Percentiles rank a stretch among this genome's conserved stretches.
Evolutionary conservation across 2,888 invertebrate species (phyloP).

Genomic region (Andricus curvator): DNA sequence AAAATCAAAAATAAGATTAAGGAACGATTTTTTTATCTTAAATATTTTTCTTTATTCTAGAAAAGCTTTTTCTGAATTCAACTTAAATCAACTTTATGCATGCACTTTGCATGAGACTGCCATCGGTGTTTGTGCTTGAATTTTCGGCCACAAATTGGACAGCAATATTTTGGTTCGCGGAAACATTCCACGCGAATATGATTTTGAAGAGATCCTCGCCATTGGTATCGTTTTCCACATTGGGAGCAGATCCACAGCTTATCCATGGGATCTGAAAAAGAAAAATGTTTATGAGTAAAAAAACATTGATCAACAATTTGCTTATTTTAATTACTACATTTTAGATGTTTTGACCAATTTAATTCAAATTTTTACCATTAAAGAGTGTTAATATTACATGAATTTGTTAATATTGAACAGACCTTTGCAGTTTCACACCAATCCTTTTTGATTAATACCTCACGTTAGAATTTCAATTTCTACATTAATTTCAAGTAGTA

Average conservation of each 20-base stretch:
- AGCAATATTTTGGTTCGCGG: conserved; percentile 80
- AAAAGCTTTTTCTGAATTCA: background rate
- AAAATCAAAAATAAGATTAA: too few species aligned
- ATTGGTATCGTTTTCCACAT: conserved; percentile 70
- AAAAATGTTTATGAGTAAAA: conserved; percentile 1
- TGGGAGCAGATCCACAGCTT: conserved; percentile 51
- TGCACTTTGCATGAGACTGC: conserved; percentile 53
- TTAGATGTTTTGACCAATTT: background rate
- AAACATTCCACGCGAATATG: conserved; percentile 65
- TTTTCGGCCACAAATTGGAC: conserved; percentile 85
- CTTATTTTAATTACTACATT: background rate
- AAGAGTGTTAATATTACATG: background rate
- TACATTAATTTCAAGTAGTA: too few species aligned
- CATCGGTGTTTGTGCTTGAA: conserved; percentile 83
- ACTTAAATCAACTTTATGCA: conserved; percentile 24
- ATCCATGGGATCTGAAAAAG: conserved; percentile 21
- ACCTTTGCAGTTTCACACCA: background rate
- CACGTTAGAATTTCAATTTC: too few species aligned
- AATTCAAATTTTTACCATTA: background rate
- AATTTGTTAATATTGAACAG: conserved; percentile 3
- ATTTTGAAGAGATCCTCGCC: conserved; percentile 64
- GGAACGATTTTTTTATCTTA: too few species aligned
- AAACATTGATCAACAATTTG: background rate
- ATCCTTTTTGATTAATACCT: background rate
- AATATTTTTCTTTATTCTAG: too few species aligned